Conservation (phyloP, 2,113 vertebrate species). For the Scatophagus argus region DNA sequence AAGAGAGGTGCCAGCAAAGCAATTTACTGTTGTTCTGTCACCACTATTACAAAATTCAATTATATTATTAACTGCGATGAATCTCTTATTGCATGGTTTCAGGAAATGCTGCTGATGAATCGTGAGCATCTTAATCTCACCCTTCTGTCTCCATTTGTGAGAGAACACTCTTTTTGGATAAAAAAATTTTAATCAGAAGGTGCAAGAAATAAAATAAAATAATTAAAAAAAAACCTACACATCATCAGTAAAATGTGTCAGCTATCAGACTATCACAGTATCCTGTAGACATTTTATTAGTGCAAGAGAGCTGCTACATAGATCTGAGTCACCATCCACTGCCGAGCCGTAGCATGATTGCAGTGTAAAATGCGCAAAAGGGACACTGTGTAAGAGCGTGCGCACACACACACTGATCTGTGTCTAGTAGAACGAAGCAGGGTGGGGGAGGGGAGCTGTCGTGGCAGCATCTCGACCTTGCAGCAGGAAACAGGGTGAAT, state of each 20-base stretch:
- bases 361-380: slow-evolving; percentile 46
- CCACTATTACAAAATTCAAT: neutral
- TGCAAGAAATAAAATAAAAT: no score
- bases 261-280: fast-evolving
- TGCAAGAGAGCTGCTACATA: slow-evolving; percentile 33
- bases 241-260: neutral
- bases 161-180: neutral
- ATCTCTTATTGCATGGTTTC: neutral
- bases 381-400: slow-evolving; percentile 46
- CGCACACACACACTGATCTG: slow-evolving; percentile 25
- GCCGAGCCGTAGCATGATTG: slow-evolving; percentile 21
- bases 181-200: neutral
- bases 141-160: neutral
- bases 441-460: slow-evolving; percentile 47
- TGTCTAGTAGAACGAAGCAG: slow-evolving; percentile 12
- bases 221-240: no score
- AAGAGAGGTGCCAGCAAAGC: slow-evolving; percentile 10
- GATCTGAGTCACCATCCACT: slow-evolving; percentile 53
- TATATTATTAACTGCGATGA: slow-evolving; percentile 1
- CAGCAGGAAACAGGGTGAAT: slow-evolving; percentile 68
- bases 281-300: slow-evolving; percentile 8
- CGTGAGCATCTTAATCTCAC: neutral
- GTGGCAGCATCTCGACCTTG: slow-evolving; percentile 70
- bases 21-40: neutral
- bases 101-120: slow-evolving; percentile 10